Evolutionary conservation across 2,888 invertebrate species (phyloP).

Genomic region (Tetramorium bicarinatum): DNA sequence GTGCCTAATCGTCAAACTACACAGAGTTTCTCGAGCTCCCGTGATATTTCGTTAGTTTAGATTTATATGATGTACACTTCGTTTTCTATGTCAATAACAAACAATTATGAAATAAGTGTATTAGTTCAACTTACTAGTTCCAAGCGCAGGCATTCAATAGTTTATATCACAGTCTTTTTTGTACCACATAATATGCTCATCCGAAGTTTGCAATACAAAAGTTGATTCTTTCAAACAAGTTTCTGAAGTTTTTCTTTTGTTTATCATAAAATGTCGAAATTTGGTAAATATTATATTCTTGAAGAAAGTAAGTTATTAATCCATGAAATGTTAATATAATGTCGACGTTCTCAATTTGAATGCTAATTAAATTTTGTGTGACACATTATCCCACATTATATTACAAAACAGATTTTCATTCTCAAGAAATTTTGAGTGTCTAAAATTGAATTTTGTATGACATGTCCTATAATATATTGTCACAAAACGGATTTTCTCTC

Average conservation of each 20-base stretch:
- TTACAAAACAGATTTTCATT: constrained; percentile 18
- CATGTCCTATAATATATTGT: constrained; percentile 9
- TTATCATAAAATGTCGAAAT: constrained; percentile 26
- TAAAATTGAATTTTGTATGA: constrained; percentile 33
- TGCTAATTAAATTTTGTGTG: constrained; percentile 13
- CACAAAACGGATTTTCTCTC: constrained; percentile 12
- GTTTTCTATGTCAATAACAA: constrained; percentile 55
- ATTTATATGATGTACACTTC: constrained; percentile 57
- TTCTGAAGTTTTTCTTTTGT: constrained; percentile 66
- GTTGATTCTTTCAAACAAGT: constrained; percentile 55
- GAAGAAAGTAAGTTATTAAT: constrained; percentile 34
- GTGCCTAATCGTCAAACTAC: constrained; percentile 78
- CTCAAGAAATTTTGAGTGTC: constrained; percentile 47
- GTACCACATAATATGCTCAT: constrained; percentile 55
- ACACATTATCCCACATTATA: constrained; percentile 9
- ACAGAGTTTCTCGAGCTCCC: constrained; percentile 67
- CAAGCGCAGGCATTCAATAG: constrained; percentile 12
- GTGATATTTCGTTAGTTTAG: constrained; percentile 65
- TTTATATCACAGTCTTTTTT: constrained; percentile 55
- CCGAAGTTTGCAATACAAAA: constrained; percentile 57
- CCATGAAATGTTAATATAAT: constrained; percentile 2
- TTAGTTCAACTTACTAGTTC: constrained; percentile 40
- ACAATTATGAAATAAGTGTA: constrained; percentile 29
- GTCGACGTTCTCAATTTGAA: background rate
- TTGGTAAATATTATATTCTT: constrained; percentile 2